Conservation (phyloP, 2,888 invertebrate species). For the Saturnia pavonia region DNA sequence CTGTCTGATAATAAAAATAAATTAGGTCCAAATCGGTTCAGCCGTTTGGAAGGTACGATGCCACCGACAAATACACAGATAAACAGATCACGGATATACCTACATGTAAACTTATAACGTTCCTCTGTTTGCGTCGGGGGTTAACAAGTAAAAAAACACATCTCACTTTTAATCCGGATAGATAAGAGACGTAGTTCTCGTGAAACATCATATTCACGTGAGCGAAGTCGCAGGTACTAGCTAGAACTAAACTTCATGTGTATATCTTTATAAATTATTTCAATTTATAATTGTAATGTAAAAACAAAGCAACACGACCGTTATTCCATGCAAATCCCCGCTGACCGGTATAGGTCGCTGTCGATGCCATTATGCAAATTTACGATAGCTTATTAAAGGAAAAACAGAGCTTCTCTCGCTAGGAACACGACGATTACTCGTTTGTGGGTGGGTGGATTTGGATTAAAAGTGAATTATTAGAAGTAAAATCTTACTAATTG, state of each 20-base stretch:
- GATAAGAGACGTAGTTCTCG: too few species aligned
- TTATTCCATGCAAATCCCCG: slow-evolving; percentile 34
- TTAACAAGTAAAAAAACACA: too few species aligned
- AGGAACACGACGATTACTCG: slow-evolving; percentile 17
- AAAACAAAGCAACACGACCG: slow-evolving; percentile 31
- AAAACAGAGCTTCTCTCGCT: slow-evolving; percentile 27
- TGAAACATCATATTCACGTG: too few species aligned
- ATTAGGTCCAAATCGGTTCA: too few species aligned
- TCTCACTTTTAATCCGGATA: too few species aligned
- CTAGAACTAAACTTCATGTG: background rate
- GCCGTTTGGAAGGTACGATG: too few species aligned
- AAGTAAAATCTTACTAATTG: background rate
- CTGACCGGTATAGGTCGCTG: slow-evolving; percentile 33
- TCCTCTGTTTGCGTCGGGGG: too few species aligned
- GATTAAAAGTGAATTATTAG: slow-evolving; percentile 11
- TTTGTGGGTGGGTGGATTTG: slow-evolving; percentile 3
- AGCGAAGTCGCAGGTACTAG: too few species aligned
- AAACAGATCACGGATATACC: too few species aligned
- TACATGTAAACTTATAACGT: too few species aligned
- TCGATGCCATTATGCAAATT: slow-evolving; percentile 38
- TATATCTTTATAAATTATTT: background rate
- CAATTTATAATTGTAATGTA: background rate
- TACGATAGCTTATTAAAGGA: slow-evolving; percentile 36
- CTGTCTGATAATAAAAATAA: too few species aligned
- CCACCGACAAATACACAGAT: too few species aligned